Percentiles rank a stretch among this genome's conserved stretches.
phyloP scores from a whole-genome alignment of 2,113 vertebrate genomes.

The Crypturellus undulatus region DNA sequence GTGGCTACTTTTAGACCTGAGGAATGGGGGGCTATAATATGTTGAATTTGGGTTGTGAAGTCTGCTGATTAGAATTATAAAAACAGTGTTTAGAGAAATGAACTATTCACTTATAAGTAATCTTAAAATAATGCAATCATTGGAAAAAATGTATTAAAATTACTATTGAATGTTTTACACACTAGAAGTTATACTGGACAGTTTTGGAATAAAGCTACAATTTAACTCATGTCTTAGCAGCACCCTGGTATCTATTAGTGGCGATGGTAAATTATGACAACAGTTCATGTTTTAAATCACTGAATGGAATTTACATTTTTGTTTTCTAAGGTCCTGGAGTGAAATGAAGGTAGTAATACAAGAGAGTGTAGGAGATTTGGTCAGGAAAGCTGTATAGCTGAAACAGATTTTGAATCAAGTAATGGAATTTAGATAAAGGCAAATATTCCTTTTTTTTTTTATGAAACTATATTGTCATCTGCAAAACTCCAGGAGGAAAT shows the following conservation, averaged over 20 bases:
- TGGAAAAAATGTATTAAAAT: background rate
- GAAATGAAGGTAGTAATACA: background rate
- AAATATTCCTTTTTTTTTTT: background rate
- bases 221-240: background rate
- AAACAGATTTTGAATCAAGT: background rate
- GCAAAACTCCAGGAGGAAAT: no score
- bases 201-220: background rate
- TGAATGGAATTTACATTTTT: background rate
- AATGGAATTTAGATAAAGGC: background rate
- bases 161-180: background rate
- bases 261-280: background rate
- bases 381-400: background rate
- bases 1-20: background rate
- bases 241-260: background rate
- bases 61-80: background rate
- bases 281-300: background rate
- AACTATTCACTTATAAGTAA: background rate
- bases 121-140: background rate
- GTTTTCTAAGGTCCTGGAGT: background rate
- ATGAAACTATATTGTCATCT: background rate
- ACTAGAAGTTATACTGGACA: background rate
- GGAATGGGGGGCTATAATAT: background rate
- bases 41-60: background rate
- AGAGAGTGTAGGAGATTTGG: background rate
- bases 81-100: background rate